Percentiles rank a stretch among this genome's conserved stretches.
Evolutionary conservation across 2,888 invertebrate species (phyloP).

Genomic region (Synergus itoensis): DNA sequence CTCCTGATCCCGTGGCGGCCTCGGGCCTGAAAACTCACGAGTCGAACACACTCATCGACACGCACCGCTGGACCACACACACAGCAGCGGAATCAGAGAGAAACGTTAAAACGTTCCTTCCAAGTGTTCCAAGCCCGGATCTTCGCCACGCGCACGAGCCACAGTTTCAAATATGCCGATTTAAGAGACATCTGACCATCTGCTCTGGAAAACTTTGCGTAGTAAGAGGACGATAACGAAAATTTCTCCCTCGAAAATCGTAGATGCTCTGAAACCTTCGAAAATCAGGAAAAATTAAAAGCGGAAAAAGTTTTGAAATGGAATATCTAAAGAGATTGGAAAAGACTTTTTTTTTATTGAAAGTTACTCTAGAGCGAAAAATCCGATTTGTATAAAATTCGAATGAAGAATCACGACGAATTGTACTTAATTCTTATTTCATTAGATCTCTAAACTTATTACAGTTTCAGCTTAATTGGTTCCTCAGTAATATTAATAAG

Average conservation of each 20-base stretch:
- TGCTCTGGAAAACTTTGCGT: not conserved
- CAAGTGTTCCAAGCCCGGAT: not conserved
- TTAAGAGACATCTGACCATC: conserved; percentile 16
- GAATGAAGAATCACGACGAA: not conserved
- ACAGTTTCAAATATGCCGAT: not conserved
- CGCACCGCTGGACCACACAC: conserved; percentile 31
- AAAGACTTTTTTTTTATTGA: conserved; percentile 8
- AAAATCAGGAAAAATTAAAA: no score
- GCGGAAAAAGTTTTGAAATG: no score
- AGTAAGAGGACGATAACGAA: not conserved
- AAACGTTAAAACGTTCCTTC: not conserved
- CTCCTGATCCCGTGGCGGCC: conserved; percentile 10
- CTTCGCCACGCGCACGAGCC: conserved; percentile 36
- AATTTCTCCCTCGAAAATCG: not conserved
- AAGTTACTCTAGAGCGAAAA: not conserved
- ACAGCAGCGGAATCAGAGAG: conserved; percentile 13
- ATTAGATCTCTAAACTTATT: not conserved
- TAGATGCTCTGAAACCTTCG: not conserved
- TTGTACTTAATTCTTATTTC: not conserved
- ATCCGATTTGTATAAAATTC: not conserved
- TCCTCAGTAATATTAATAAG: conserved; percentile 2
- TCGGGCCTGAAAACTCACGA: conserved; percentile 34
- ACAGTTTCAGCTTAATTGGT: not conserved
- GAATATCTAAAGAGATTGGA: not conserved
- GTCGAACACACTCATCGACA: conserved; percentile 26